A percentile compares a stretch with the other conserved stretches of the same genome.
phyloP scores from a whole-genome alignment of 2,797 vertebrate species.

The Anableps anableps region DNA sequence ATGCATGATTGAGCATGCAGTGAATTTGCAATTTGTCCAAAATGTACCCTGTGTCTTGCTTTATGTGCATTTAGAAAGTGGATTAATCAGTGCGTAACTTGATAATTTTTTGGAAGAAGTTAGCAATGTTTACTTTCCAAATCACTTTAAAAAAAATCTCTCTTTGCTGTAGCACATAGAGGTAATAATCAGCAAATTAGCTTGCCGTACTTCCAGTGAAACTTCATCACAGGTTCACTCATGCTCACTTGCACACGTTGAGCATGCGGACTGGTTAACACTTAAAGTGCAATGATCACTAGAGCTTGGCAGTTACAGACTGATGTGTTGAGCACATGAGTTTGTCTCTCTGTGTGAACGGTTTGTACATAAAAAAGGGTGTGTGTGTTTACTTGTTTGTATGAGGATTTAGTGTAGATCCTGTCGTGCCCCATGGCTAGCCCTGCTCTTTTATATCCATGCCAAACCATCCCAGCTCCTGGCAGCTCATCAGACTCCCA shows the following conservation, averaged over 20 bases:
- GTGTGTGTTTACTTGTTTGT: slow-evolving; percentile 21
- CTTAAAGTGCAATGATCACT: slow-evolving; percentile 8
- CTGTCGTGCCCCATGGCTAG: slow-evolving; percentile 39
- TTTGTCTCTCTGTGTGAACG: neutral
- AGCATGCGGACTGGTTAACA: slow-evolving; percentile 15
- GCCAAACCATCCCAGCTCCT: slow-evolving; percentile 55
- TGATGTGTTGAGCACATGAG: slow-evolving; percentile 6
- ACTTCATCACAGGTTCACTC: neutral
- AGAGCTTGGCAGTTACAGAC: slow-evolving; percentile 23
- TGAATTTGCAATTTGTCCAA: neutral
- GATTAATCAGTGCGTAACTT: neutral
- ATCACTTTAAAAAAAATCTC: neutral
- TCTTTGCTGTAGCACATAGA: neutral
- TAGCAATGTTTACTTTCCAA: neutral
- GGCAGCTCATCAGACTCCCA: slow-evolving; percentile 33
- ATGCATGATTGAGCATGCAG: too few relatives aligned
- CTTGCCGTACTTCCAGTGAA: neutral
- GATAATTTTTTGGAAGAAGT: neutral
- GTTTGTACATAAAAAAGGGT: slow-evolving; percentile 4
- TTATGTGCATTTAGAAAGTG: neutral
- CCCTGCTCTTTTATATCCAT: slow-evolving; percentile 35
- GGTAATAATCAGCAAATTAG: neutral
- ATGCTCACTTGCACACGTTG: neutral
- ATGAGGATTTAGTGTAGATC: slow-evolving; percentile 26
- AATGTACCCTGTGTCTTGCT: neutral